Evolutionary conservation across 2,113 vertebrate genomes (phyloP).

Genomic region (Limanda limanda): DNA sequence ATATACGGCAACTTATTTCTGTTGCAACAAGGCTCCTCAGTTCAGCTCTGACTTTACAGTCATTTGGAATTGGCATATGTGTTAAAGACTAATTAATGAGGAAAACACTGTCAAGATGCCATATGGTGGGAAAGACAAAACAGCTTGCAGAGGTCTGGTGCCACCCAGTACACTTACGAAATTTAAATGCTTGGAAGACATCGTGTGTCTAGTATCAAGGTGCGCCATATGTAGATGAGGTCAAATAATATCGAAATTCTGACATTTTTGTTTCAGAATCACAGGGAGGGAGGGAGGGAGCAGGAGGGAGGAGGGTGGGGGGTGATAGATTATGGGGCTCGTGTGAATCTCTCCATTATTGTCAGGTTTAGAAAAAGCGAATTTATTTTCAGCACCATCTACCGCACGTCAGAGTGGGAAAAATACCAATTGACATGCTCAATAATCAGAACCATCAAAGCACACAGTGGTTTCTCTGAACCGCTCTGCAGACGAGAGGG

Average conservation of each 20-base stretch:
- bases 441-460: conserved; percentile 62
- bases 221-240: conserved; percentile 80
- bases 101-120: conserved; percentile 85
- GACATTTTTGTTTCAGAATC: conserved; percentile 58
- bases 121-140: conserved; percentile 83
- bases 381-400: conserved; percentile 49
- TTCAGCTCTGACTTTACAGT: conserved; percentile 79
- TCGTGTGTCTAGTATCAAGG: conserved; percentile 74
- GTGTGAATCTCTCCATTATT: conserved; percentile 38
- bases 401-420: conserved; percentile 29
- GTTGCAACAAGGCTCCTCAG: conserved; percentile 65
- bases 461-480: conserved; percentile 55
- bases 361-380: conserved; percentile 39
- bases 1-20: conserved; percentile 55
- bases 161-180: conserved; percentile 77
- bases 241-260: conserved; percentile 75
- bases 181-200: conserved; percentile 75
- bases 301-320: neutral
- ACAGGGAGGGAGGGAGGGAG: neutral
- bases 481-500: conserved; percentile 52
- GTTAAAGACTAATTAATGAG: conserved; percentile 87
- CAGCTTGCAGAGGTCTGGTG: conserved; percentile 82
- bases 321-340: neutral
- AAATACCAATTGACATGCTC: conserved; percentile 59
- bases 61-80: conserved; percentile 83